Evolutionary conservation across 2,113 vertebrate species (phyloP).

Genomic region (Megaceryle torquata): DNA sequence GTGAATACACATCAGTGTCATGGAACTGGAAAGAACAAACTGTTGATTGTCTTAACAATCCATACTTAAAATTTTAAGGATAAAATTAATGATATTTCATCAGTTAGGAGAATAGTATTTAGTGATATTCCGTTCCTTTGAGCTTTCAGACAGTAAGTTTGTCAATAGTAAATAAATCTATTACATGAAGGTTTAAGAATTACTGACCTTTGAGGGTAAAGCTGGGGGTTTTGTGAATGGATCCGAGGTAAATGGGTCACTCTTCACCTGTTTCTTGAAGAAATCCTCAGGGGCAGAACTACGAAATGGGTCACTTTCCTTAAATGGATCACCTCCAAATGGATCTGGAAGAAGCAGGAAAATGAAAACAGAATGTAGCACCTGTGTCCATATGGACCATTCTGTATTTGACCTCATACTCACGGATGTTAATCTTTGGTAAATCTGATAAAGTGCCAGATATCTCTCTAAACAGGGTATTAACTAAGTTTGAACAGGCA

Average conservation of each 20-base stretch:
- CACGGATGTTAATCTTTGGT: background rate
- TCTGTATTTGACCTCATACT: background rate
- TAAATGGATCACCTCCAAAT: conserved; percentile 95
- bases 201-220: conserved; percentile 85
- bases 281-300: conserved; percentile 86
- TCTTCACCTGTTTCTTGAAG: conserved; percentile 89
- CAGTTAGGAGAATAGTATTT: background rate
- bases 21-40: background rate
- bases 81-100: background rate
- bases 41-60: background rate
- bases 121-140: background rate
- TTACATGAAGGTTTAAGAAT: background rate
- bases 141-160: background rate
- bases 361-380: background rate
- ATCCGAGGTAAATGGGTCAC: conserved; percentile 90
- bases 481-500: background rate
- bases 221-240: conserved; percentile 87
- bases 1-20: background rate
- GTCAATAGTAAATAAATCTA: background rate
- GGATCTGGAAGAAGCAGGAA: conserved; percentile 78
- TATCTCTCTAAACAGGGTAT: background rate
- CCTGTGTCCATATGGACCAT: background rate
- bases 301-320: conserved; percentile 91
- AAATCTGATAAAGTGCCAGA: background rate
- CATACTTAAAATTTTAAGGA: background rate